phyloP scores from a whole-genome alignment of 2,888 invertebrate species.

The Aspidiotus destructor region DNA sequence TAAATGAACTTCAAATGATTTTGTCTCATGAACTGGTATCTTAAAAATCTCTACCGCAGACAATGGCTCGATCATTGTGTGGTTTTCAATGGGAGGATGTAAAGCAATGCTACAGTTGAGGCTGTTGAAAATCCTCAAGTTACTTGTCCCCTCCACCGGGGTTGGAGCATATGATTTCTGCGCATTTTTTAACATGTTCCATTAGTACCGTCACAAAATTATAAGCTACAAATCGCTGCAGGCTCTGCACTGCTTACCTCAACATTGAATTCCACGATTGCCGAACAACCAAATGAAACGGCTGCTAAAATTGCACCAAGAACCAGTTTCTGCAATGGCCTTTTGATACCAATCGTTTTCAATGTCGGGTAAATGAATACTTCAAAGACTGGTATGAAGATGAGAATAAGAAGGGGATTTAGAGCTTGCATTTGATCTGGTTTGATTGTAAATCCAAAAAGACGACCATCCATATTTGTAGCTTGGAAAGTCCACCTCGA shows the following conservation, averaged over 20 bases:
- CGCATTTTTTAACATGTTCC: no score
- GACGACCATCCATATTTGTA: slow-evolving; percentile 70
- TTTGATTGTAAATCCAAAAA: slow-evolving; percentile 60
- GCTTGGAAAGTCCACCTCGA: slow-evolving; percentile 54
- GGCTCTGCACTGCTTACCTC: slow-evolving; percentile 39
- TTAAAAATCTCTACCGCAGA: slow-evolving; percentile 18
- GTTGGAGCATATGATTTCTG: slow-evolving; percentile 38
- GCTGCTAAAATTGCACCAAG: slow-evolving; percentile 80
- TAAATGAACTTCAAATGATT: neutral
- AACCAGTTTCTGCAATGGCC: slow-evolving; percentile 77
- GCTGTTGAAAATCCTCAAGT: slow-evolving; percentile 38
- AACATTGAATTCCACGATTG: slow-evolving; percentile 47
- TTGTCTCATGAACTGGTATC: slow-evolving; percentile 1
- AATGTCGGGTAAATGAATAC: slow-evolving; percentile 69
- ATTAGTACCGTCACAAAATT: no score
- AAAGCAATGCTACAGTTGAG: slow-evolving; percentile 34
- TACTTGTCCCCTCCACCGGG: slow-evolving; percentile 37
- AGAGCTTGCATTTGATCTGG: slow-evolving; percentile 94
- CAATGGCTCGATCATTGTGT: slow-evolving; percentile 13
- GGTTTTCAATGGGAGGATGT: slow-evolving; percentile 16
- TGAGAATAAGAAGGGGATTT: slow-evolving; percentile 74
- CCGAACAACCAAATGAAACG: slow-evolving; percentile 76
- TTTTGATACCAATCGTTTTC: slow-evolving; percentile 56
- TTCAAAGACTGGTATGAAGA: slow-evolving; percentile 78
- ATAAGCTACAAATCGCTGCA: neutral